These are phyloP conservation scores for Malthinus seriepunctatus DNA, from an alignment of 2,888 invertebrate genomes.

Conservation along the genomic window DNA sequence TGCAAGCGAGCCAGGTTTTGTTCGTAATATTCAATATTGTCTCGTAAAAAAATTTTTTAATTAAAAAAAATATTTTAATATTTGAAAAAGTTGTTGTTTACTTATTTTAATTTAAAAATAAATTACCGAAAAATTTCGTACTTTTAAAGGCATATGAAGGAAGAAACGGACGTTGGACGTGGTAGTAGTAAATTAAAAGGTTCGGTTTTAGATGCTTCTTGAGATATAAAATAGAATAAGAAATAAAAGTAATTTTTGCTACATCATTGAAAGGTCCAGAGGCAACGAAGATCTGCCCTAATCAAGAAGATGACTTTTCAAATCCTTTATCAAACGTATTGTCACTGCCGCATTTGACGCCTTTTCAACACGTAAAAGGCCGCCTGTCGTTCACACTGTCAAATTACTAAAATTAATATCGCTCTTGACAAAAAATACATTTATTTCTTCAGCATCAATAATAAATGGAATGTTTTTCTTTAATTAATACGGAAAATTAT, in stretches of 20 bases:
- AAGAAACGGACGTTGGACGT: background rate
- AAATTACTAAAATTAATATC: conserved; percentile 49
- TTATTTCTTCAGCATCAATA: conserved; percentile 36
- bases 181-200: conserved; percentile 19
- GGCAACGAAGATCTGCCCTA: conserved; percentile 52
- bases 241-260: conserved; percentile 43
- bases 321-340: conserved; percentile 48
- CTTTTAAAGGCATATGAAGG: background rate
- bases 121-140: background rate
- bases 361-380: conserved; percentile 38
- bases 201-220: conserved; percentile 14
- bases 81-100: background rate
- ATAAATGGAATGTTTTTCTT: conserved; percentile 34
- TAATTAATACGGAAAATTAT: conserved; percentile 36
- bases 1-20: conserved; percentile 22
- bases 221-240: conserved; percentile 22
- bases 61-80: conserved; percentile 7
- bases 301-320: conserved; percentile 53
- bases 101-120: conserved; percentile 1
- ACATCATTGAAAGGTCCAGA: conserved; percentile 53
- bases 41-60: conserved; percentile 11
- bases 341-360: conserved; percentile 51
- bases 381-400: conserved; percentile 47
- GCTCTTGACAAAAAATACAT: conserved; percentile 38
- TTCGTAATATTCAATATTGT: conserved; percentile 20